Evolutionary conservation across 2,113 vertebrate genomes (phyloP), one percentile per base, ranked within the genome.

Genomic region (Progne subis): DNA sequence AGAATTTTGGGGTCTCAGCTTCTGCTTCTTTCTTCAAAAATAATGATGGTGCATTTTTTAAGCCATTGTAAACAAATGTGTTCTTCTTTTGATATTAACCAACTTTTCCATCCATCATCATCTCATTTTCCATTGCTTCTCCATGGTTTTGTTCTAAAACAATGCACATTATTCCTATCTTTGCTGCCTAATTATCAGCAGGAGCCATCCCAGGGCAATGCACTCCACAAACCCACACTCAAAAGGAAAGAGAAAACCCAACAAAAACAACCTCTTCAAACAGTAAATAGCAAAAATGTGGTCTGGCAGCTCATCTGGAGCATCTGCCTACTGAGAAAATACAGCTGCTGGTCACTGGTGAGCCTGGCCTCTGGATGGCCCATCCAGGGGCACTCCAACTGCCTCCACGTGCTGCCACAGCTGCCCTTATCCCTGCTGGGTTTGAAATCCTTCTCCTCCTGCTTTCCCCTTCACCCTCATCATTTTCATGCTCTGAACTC

Each of bases 321-420:
- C 86, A 93, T 91, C 72, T 92, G 88, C 88, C 88, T 78, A 77
- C 81, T 74, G 95, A 97, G 94, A 56, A 95, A 94, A 97, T 82
- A 57, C 95, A 96, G 94, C 94, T 96, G 96, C 56, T 77, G 93
- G 25, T 82, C 39, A 16, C 50, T 17, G 24, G 57, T 32, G 65
- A 90, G 64, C 29, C n/a, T 90, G 93, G 84, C 69, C 82, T 18
- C 56, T 68, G 82, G 55, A 63, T 44, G 55, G 77, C 87, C 74
- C 57, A 64, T 88, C 63, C 87, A 55, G 84, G 46, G 84, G 11
- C 67, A 47, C 70, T 46, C 15, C 0, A 0, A 21, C 1, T 41
- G 71, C 83, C 80, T 41, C 52, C 8, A 1, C 8, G 16, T 50
- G 41, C 85, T 72, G 43, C 65, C 72, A 63, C 2, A 12, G 37